These are phyloP conservation scores for Platyscapa corneri DNA, from an alignment of 1,140 invertebrate genomes.

Conservation along the genomic window DNA sequence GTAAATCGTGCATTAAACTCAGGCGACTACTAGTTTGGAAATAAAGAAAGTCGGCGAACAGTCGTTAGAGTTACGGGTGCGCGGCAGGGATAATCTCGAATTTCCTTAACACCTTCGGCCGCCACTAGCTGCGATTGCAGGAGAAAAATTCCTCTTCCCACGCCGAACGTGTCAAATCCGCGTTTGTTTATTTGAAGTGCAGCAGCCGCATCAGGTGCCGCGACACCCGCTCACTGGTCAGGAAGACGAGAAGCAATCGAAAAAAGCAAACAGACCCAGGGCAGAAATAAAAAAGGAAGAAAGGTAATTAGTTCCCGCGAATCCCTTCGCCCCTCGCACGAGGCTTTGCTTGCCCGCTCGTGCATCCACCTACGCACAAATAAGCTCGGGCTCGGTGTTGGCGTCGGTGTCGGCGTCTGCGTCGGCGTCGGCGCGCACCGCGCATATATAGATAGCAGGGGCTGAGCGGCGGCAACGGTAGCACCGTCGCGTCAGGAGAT, in stretches of 20 bases:
- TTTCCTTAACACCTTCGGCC: neutral
- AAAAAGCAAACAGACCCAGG: neutral
- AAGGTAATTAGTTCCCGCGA: constrained; percentile 39
- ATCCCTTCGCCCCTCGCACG: neutral
- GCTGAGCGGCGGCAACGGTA: constrained; percentile 26
- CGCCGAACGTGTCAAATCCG: neutral
- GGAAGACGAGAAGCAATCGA: neutral
- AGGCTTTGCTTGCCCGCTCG: constrained; percentile 23
- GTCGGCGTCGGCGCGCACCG: too few species aligned
- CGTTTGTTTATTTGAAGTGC: constrained; percentile 7
- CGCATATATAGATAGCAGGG: neutral
- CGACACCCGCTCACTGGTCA: neutral
- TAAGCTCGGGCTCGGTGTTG: constrained; percentile 11
- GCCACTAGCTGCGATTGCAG: neutral
- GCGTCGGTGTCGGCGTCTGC: neutral
- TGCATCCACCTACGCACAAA: constrained; percentile 45
- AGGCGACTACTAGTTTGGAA: too few species aligned
- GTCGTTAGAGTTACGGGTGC: neutral
- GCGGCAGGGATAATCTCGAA: neutral
- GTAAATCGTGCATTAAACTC: too few species aligned
- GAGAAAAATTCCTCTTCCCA: neutral
- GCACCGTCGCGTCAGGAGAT: constrained; percentile 67
- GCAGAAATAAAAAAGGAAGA: neutral
- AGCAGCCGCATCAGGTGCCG: neutral
- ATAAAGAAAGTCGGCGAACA: too few species aligned